Conservation (phyloP, 2,888 invertebrate genomes). For the Lepidocyrtoides sp. region DNA sequence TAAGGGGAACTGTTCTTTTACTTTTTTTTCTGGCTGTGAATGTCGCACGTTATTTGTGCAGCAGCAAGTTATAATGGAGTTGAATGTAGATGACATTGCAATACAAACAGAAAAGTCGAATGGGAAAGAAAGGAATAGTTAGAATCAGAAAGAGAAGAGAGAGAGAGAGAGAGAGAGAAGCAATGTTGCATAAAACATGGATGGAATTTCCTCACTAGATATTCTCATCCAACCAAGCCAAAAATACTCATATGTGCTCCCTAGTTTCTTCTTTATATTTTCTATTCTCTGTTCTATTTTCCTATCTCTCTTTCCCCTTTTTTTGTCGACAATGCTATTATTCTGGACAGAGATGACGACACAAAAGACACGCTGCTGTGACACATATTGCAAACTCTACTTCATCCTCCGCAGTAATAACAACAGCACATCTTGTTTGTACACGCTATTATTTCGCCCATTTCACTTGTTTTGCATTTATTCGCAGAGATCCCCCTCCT, state of each 20-base stretch:
- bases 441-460: slow-evolving; percentile 59
- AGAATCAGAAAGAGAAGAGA: too few relatives aligned
- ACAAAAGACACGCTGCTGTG: slow-evolving; percentile 65
- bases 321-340: slow-evolving; percentile 3
- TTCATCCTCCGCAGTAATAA: slow-evolving; percentile 61
- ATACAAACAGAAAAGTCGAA: slow-evolving; percentile 47
- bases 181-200: slow-evolving; percentile 67
- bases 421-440: slow-evolving; percentile 62
- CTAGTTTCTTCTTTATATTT: neutral
- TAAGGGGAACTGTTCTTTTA: slow-evolving; percentile 58
- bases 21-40: too few relatives aligned
- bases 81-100: slow-evolving; percentile 68
- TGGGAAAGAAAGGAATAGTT: too few relatives aligned
- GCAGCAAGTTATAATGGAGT: neutral
- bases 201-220: slow-evolving; percentile 21
- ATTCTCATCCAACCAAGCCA: neutral
- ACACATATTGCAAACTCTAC: slow-evolving; percentile 69
- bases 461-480: slow-evolving; percentile 62
- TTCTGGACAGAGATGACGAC: slow-evolving; percentile 63
- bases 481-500: slow-evolving; percentile 32
- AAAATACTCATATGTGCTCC: neutral
- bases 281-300: neutral
- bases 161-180: slow-evolving; percentile 51
- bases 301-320: neutral
- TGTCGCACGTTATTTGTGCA: slow-evolving; percentile 28